Percentiles rank a stretch among this genome's conserved stretches.
Evolutionary conservation across 2,888 invertebrate genomes (phyloP).

Genomic region (Polia nebulosa): DNA sequence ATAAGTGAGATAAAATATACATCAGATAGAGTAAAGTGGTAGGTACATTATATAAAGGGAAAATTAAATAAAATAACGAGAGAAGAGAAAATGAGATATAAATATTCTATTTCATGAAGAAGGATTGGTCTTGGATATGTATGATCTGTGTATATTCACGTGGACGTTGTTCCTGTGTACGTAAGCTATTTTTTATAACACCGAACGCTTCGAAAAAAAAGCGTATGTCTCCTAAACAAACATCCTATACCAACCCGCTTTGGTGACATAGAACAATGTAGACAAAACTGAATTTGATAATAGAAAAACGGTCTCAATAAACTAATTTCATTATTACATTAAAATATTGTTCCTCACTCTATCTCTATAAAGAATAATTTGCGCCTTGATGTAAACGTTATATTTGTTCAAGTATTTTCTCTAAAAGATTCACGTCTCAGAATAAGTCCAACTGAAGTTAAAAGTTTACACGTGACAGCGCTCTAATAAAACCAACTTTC

Average conservation of each 20-base stretch:
- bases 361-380: neutral
- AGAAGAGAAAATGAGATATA: neutral
- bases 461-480: neutral
- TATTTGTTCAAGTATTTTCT: neutral
- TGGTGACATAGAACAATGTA: no score
- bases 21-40: neutral
- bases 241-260: no score
- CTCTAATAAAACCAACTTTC: constrained; percentile 21
- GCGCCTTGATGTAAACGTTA: neutral
- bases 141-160: no score
- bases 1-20: constrained; percentile 8
- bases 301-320: neutral
- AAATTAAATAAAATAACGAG: neutral
- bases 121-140: no score
- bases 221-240: no score
- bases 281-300: no score
- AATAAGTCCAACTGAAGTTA: neutral
- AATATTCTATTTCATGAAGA: no score
- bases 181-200: no score
- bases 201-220: no score
- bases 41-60: neutral
- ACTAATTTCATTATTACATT: neutral
- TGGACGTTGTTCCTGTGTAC: no score
- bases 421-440: constrained; percentile 3
- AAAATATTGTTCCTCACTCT: neutral